Base-by-base conservation (phyloP, 1,140 invertebrate species). In the Caenorhabditis latens region DNA sequence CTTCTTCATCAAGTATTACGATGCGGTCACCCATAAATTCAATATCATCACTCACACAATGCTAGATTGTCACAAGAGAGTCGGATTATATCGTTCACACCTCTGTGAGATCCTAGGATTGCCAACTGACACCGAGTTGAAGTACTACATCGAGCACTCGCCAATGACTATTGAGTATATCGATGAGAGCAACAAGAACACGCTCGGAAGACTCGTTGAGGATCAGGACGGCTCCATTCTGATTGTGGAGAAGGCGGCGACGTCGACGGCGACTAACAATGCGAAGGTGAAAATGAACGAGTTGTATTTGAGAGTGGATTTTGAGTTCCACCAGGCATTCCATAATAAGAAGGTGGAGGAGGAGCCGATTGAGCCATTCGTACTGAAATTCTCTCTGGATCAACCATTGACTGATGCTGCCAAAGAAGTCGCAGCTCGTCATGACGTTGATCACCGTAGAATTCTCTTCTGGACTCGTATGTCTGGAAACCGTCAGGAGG, bases 221-320 rank as follows among this genome's bases (percentile, higher is more conserved):
- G 19, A 90, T n/a, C 24, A 83, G 6, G 91, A 91, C 71, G 90
- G 90, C 24, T 84, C 65, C 2, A 91, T 91, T 24, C 21, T 91
- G 0, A 87, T 91, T 40, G 79, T 90, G 24, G 90, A 91, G 55
- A 61, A 85, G n/a, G 55, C 86, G 6, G 90, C 86, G 16, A 57
- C 83, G 16, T 84, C 87, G 11, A 84, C 85, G 7, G 24, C 40
- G 2, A 46, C 24, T 14, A 87, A 89, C 53, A 91, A 91, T 84
- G 85, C 90, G 7, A 79, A 63, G 32, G 11, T 21, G 0, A 84
- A 84, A 42, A 63, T 84, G 58, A 84, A 3, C 21, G 40, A 61
- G 55, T 21, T 61, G 42, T 84, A 21, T 32, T 8, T 40, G 40
- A 55, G 61, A 9, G 83, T 46, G 19, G 58, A 84, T 19, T 14